A percentile compares a stretch with the other conserved stretches of the same genome.
Conservation (phyloP, 2,113 vertebrate genomes). For the Caretta caretta region DNA sequence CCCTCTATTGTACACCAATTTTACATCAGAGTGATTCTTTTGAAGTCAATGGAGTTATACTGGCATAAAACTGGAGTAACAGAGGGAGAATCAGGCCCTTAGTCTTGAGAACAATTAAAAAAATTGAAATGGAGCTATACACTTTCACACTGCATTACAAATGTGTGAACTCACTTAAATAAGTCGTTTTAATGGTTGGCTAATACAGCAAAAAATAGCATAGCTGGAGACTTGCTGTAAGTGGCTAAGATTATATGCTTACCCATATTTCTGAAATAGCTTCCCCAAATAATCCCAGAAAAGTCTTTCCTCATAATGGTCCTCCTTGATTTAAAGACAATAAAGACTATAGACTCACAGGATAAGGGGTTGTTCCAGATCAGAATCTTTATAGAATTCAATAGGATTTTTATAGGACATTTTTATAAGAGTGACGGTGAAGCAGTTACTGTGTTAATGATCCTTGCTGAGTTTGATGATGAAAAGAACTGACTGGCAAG, state of each 20-base stretch:
- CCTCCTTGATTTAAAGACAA: conserved; percentile 58
- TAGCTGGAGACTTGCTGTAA: conserved; percentile 5
- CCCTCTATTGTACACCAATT: neutral
- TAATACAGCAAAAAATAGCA: neutral
- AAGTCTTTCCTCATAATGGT: conserved; percentile 17
- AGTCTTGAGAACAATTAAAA: neutral
- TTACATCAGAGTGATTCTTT: neutral
- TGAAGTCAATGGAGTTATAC: neutral
- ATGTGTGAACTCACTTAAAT: neutral
- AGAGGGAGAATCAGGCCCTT: neutral
- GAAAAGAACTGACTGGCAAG: conserved; percentile 52
- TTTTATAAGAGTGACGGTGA: conserved; percentile 44
- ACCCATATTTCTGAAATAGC: neutral
- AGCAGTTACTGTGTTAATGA: conserved; percentile 45
- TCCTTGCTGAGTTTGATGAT: conserved; percentile 57
- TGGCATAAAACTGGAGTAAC: neutral
- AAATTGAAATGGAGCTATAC: neutral
- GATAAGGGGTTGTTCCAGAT: conserved; percentile 9
- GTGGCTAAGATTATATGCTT: neutral
- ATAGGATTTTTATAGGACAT: conserved; percentile 7
- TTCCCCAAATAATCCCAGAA: conserved; percentile 10
- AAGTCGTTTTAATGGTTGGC: neutral
- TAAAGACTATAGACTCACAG: conserved; percentile 29
- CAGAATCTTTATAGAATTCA: conserved; percentile 46
- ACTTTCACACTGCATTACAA: neutral